Evolutionary conservation across 2,797 vertebrate genomes (phyloP).

Genomic region (Leptodactylus fallax): DNA sequence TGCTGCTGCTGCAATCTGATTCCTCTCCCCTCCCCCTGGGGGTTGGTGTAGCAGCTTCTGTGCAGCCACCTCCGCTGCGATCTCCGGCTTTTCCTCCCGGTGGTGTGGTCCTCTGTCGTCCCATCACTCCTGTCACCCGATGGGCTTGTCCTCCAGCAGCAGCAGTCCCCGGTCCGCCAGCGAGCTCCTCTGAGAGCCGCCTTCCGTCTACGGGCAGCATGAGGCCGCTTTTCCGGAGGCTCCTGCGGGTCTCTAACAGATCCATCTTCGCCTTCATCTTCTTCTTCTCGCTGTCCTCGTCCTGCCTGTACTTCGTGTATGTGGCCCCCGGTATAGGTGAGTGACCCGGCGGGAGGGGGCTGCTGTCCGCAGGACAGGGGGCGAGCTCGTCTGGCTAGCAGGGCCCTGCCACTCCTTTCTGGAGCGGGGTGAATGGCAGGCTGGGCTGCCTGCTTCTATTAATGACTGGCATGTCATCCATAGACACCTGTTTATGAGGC

Average conservation of each 20-base stretch:
- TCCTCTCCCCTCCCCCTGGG: conserved; percentile 43
- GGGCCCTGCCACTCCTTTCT: conserved; percentile 40
- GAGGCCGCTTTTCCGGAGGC: conserved; percentile 86
- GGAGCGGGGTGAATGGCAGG: not conserved
- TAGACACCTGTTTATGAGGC: not conserved
- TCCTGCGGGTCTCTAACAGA: conserved; percentile 90
- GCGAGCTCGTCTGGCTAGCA: not conserved
- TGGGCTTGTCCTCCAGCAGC: conserved; percentile 19
- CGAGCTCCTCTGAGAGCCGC: conserved; percentile 42
- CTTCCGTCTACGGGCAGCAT: conserved; percentile 64
- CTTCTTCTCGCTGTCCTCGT: conserved; percentile 93
- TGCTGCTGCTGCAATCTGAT: conserved; percentile 31
- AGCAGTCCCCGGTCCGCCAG: not conserved
- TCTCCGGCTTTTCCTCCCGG: conserved; percentile 23
- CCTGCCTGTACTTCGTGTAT: conserved; percentile 95
- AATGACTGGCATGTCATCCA: not conserved
- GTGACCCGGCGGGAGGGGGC: conserved; percentile 56
- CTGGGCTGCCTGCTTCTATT: not conserved
- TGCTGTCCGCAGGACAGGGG: not conserved
- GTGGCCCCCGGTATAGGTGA: conserved; percentile 94
- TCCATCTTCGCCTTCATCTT: conserved; percentile 93
- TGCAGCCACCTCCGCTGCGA: not conserved
- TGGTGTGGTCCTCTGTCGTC: not conserved
- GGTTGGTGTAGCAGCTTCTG: conserved; percentile 18
- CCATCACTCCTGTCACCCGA: conserved; percentile 9